Evolutionary conservation across 92 coral and sea anemone genomes (phyloP), one percentile per base, ranked within the genome.

Genomic region (Siderastrea siderea): DNA sequence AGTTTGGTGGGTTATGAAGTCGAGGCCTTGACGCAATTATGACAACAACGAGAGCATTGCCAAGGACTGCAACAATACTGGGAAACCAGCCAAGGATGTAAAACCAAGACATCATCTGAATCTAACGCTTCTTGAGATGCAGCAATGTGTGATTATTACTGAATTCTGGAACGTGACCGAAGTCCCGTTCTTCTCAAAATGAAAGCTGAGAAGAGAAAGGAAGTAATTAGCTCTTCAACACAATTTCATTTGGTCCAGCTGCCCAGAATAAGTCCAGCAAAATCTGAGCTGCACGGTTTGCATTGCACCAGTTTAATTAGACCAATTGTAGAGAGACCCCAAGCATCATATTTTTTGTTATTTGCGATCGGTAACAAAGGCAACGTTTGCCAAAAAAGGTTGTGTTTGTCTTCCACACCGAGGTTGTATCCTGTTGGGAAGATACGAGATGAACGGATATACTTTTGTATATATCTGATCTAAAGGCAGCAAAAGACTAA

Each of bases 21-120:
- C 71, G 79, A 2, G 49, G 53, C 44, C 87, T 72, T 5, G 63
- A 10, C 3, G 26, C 16, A 46, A 83, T 73, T 26, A 72, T 2
- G 13, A n/a, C 60, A 19, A 83, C 17, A 17, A 83, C 79, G 11
- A 83, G 43, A 47, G 60, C 61, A 38, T 83, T 83, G 60, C 87
- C 87, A 72, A 83, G 57, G 14, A 83, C 57, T 15, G 79, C 87
- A 10, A 83, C 48, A 47, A 16, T 68, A 26, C 49, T 83, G 46
- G 71, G 62, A 58, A 73, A 38, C 87, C 87, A 83, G 11, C 79
- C 87, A 38, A 83, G 48, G 68, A 72, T 83, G 70, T 47, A 58
- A 83, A 83, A 83, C 87, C 87, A 83, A 4, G 47, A 47, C 76
- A 44, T 54, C 55, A 16, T 47, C 14, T n/a, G 12, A 16, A 5